These are phyloP conservation scores for Ursus arctos DNA, from an alignment of 2,113 vertebrate species.

Conservation along the genomic window DNA sequence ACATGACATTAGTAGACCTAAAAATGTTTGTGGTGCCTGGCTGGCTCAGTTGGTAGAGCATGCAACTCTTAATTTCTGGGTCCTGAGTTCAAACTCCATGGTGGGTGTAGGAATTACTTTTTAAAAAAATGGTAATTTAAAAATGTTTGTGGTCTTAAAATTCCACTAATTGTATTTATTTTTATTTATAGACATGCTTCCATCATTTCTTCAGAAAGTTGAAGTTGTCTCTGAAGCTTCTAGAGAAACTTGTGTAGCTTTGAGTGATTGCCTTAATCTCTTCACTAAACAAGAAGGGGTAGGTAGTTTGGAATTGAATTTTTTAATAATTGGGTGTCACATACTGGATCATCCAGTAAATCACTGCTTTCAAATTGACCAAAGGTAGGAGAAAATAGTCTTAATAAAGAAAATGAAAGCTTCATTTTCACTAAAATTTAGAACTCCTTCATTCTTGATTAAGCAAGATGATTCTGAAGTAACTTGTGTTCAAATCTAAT, in stretches of 20 bases:
- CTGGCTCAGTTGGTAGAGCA: background rate
- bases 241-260: constrained; percentile 90
- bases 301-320: constrained; percentile 80
- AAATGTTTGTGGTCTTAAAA: background rate
- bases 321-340: background rate
- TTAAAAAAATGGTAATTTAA: background rate
- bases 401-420: constrained; percentile 27
- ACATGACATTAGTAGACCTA: background rate
- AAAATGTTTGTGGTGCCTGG: background rate
- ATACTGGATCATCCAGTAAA: background rate
- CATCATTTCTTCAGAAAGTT: constrained; percentile 90
- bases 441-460: background rate
- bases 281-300: constrained; percentile 96
- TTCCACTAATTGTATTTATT: constrained; percentile 14
- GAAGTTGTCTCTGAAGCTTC: constrained; percentile 93
- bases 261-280: constrained; percentile 92
- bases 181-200: constrained; percentile 89
- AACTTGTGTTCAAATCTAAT: background rate
- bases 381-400: background rate
- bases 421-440: constrained; percentile 34
- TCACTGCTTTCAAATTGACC: background rate
- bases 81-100: background rate
- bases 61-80: background rate
- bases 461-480: background rate
- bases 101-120: background rate